These are phyloP conservation scores for Sapayoa aenigma DNA, from an alignment of 2,113 vertebrate genomes.

Conservation along the genomic window DNA sequence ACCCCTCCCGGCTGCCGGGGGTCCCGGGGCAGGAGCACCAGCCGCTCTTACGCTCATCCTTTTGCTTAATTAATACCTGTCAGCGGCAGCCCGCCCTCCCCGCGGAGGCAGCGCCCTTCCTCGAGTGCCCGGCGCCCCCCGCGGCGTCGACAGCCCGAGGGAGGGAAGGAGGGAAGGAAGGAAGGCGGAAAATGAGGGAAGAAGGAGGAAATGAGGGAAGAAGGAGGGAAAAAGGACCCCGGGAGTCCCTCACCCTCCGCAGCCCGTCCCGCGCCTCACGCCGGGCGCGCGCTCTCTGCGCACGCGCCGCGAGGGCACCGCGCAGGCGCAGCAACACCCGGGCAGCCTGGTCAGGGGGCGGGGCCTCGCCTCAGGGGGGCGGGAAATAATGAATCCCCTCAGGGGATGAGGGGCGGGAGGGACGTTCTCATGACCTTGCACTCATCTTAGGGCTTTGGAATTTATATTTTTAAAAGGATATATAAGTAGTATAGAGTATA, in stretches of 20 bases:
- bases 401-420: background rate
- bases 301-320: background rate
- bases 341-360: background rate
- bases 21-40: too few species aligned
- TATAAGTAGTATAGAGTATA: background rate
- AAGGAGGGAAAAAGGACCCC: too few species aligned
- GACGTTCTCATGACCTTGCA: background rate
- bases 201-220: rapidly evolving
- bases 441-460: background rate
- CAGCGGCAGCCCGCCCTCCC: background rate
- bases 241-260: too few species aligned
- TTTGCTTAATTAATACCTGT: background rate
- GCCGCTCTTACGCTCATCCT: rapidly evolving
- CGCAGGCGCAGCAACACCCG: background rate
- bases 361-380: background rate
- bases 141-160: background rate
- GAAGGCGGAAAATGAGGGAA: too few species aligned
- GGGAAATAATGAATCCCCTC: background rate
- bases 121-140: background rate
- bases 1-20: background rate
- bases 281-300: background rate
- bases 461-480: background rate
- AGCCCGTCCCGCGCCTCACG: rapidly evolving
- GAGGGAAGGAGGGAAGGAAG: background rate
- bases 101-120: background rate